Evolutionary conservation across 2,797 vertebrate species (phyloP).

Genomic region (Babyrousa celebensis): DNA sequence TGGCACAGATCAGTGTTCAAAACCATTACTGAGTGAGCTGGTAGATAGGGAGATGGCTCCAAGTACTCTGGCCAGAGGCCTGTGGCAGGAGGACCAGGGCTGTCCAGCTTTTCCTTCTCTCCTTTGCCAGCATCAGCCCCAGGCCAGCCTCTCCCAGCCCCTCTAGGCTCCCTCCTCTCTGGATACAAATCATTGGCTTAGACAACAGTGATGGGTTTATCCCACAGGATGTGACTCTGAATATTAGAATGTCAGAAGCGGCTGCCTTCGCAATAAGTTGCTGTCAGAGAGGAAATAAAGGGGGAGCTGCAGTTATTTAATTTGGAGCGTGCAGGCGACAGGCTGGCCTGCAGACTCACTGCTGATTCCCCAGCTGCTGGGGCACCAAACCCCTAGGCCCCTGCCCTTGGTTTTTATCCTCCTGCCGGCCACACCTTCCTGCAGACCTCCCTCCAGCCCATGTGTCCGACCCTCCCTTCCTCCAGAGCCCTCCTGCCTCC

Average conservation of each 20-base stretch:
- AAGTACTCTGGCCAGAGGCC: too few species aligned
- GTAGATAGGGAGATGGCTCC: background rate
- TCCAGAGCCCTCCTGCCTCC: too few species aligned
- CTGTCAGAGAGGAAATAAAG: constrained; percentile 91
- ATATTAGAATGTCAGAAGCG: constrained; percentile 90
- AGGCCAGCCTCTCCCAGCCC: constrained; percentile 28
- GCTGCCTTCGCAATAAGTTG: constrained; percentile 88
- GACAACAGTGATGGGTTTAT: constrained; percentile 88
- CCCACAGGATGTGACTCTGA: constrained; percentile 88
- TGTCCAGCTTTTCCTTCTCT: background rate
- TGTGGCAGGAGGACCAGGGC: background rate
- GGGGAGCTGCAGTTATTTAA: constrained; percentile 90
- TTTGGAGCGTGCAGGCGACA: constrained; percentile 80
- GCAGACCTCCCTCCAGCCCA: too few species aligned
- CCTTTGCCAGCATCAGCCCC: background rate
- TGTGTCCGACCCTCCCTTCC: too few species aligned
- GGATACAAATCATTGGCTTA: constrained; percentile 83
- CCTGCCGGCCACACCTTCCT: background rate
- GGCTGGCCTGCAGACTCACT: background rate
- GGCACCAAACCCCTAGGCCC: background rate
- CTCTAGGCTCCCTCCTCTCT: constrained; percentile 75
- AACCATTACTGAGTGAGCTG: background rate
- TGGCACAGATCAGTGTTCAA: background rate
- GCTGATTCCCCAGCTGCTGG: background rate
- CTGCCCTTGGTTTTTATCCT: background rate